These are phyloP conservation scores for Orchestia grillus DNA, from an alignment of 1,140 invertebrate genomes.

Conservation along the genomic window DNA sequence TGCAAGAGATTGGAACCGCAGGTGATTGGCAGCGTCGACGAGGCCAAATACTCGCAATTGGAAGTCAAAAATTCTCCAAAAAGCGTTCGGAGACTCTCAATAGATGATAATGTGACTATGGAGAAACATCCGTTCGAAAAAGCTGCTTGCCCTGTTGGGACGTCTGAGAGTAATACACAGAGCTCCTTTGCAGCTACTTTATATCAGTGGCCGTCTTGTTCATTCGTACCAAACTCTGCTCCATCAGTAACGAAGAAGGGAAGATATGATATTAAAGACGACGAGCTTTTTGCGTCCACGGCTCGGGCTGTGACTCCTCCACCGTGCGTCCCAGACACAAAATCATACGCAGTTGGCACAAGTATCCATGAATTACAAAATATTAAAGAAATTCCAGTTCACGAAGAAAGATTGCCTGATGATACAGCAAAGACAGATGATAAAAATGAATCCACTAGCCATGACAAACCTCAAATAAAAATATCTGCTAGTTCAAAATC, in stretches of 20 bases:
- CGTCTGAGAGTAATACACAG: no score
- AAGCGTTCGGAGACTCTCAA: slow-evolving; percentile 13
- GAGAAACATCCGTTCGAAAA: not conserved
- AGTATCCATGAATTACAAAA: not conserved
- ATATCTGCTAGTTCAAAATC: not conserved
- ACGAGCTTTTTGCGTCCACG: slow-evolving; percentile 31
- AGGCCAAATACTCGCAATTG: not conserved
- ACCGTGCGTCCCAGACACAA: not conserved
- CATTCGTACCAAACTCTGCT: not conserved
- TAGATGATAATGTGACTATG: not conserved
- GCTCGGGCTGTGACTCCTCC: slow-evolving; percentile 4
- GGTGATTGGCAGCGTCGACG: not conserved
- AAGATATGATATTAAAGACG: slow-evolving; percentile 13
- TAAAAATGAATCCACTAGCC: not conserved
- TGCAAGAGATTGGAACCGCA: not conserved
- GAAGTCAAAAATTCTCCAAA: not conserved
- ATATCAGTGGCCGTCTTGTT: slow-evolving; percentile 33
- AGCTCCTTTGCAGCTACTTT: not conserved
- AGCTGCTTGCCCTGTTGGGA: not conserved
- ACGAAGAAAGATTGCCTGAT: not conserved
- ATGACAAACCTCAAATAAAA: not conserved
- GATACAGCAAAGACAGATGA: not conserved
- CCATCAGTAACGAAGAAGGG: not conserved
- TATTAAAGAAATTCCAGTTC: not conserved
- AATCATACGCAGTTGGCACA: not conserved